Evolutionary conservation across 2,888 invertebrate species (phyloP).

Genomic region (Carabus problematicus): DNA sequence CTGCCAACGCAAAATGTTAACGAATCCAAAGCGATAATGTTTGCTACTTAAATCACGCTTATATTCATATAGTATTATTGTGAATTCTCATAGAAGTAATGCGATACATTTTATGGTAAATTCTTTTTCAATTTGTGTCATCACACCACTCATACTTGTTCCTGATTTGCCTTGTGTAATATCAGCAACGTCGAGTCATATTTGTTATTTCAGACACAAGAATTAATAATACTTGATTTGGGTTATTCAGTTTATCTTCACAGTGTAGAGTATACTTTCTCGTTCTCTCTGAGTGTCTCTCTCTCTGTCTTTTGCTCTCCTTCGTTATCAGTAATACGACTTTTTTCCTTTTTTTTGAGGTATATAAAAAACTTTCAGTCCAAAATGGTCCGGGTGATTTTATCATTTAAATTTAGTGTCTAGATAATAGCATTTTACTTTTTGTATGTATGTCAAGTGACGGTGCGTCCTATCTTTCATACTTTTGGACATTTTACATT

Average conservation of each 20-base stretch:
- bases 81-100: conserved; percentile 31
- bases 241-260: conserved; percentile 39
- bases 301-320: too few species aligned
- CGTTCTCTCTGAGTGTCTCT: too few species aligned
- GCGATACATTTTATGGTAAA: conserved; percentile 40
- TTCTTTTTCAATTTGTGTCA: conserved; percentile 40
- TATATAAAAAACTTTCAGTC: background rate
- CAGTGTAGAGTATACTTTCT: background rate
- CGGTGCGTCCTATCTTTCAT: conserved; percentile 34
- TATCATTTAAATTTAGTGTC: conserved; percentile 42
- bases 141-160: conserved; percentile 28
- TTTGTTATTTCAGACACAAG: conserved; percentile 33
- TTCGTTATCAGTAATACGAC: too few species aligned
- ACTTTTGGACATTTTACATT: conserved; percentile 34
- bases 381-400: conserved; percentile 24
- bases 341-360: too few species aligned
- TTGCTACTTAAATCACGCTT: conserved; percentile 18
- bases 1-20: too few species aligned
- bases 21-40: conserved; percentile 10
- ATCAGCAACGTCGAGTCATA: too few species aligned
- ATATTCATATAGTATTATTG: conserved; percentile 37
- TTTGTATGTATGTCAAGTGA: conserved; percentile 13
- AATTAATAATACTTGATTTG: conserved; percentile 40
- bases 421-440: conserved; percentile 39
- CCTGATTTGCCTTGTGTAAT: too few species aligned